These are phyloP conservation scores for Hiodon alosoides DNA, from an alignment of 2,113 vertebrate genomes.

Conservation along the genomic window DNA sequence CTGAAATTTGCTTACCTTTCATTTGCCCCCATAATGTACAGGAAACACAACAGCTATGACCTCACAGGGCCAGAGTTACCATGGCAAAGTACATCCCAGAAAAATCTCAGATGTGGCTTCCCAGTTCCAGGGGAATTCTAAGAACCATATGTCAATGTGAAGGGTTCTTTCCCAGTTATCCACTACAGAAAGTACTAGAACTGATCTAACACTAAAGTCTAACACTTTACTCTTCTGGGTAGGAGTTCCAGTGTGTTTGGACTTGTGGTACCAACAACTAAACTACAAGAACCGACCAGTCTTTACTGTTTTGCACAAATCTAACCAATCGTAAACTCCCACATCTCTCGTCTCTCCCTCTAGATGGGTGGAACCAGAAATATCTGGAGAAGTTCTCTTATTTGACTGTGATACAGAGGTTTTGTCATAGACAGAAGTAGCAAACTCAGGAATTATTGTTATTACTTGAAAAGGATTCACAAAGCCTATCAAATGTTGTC, in stretches of 20 bases:
- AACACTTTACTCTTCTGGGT: not conserved
- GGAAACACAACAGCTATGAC: constrained; percentile 34
- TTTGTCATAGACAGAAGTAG: constrained; percentile 32
- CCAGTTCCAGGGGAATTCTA: not conserved
- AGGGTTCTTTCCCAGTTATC: not conserved
- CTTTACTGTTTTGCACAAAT: not conserved
- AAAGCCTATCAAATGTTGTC: constrained; percentile 34
- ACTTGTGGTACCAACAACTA: not conserved
- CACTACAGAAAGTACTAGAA: not conserved
- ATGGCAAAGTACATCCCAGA: constrained; percentile 21
- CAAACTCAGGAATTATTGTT: constrained; percentile 36
- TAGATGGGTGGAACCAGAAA: constrained; percentile 14
- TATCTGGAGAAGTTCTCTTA: constrained; percentile 16
- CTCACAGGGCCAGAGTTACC: constrained; percentile 38
- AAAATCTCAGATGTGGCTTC: not conserved
- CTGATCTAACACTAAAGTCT: not conserved
- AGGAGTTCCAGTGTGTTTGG: not conserved
- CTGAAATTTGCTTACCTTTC: constrained; percentile 58
- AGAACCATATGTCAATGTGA: not conserved
- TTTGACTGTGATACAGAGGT: constrained; percentile 17
- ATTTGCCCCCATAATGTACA: constrained; percentile 61
- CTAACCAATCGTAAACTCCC: not conserved
- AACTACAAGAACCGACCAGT: not conserved
- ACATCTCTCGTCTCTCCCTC: not conserved
- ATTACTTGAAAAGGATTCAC: constrained; percentile 44